Conservation (phyloP, 1,140 invertebrate genomes). For the Pseudachorutes palmiensis region DNA sequence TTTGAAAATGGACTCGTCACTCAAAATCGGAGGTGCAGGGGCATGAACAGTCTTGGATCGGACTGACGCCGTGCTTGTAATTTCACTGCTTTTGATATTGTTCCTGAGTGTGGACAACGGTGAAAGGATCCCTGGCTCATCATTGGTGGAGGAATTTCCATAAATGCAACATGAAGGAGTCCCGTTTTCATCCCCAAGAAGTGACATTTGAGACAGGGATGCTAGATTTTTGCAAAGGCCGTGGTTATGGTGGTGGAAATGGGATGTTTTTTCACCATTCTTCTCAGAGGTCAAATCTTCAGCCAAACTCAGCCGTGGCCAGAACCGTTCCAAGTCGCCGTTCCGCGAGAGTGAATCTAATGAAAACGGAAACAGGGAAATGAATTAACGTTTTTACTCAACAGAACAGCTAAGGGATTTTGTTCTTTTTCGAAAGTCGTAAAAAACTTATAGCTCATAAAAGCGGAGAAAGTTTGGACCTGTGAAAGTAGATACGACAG, state of each 20-base stretch:
- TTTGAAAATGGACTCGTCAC: constrained; percentile 37
- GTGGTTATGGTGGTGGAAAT: constrained; percentile 17
- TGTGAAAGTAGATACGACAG: constrained; percentile 76
- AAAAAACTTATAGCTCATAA: not conserved
- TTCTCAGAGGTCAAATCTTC: constrained; percentile 17
- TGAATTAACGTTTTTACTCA: no score
- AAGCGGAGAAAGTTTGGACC: constrained; percentile 41
- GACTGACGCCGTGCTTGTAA: not conserved
- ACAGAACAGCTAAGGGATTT: no score
- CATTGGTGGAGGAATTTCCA: not conserved
- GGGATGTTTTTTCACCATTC: not conserved
- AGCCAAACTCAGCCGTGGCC: constrained; percentile 32
- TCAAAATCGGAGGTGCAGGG: constrained; percentile 25
- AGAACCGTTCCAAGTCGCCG: constrained; percentile 34
- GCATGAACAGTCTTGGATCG: constrained; percentile 9
- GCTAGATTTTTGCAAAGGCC: constrained; percentile 32
- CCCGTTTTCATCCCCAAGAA: not conserved
- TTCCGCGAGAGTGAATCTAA: constrained; percentile 32
- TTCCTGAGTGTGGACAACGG: not conserved
- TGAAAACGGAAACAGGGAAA: not conserved
- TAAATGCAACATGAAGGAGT: not conserved
- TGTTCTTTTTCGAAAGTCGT: not conserved
- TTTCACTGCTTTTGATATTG: constrained; percentile 12
- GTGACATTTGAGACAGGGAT: constrained; percentile 34
- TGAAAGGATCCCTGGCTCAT: not conserved